phyloP scores from a whole-genome alignment of 2,888 invertebrate genomes.

The Selenia dentaria region DNA sequence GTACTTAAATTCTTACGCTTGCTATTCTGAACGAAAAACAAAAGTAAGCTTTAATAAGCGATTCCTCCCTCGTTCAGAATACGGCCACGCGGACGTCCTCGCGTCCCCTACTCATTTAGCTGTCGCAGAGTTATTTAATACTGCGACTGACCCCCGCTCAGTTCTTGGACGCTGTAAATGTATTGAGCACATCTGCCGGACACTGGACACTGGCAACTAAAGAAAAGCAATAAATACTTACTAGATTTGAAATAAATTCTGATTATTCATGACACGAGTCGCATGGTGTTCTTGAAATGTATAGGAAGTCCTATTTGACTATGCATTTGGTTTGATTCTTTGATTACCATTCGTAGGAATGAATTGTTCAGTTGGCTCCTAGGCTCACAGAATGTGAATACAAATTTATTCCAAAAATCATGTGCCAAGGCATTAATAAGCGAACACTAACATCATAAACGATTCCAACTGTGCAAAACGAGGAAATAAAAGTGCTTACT shows the following conservation, averaged over 20 bases:
- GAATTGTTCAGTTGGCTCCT: too few relatives aligned
- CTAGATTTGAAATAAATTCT: conserved; percentile 58
- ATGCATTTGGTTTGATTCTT: too few relatives aligned
- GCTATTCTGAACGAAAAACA: conserved; percentile 7
- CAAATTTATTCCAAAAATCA: too few relatives aligned
- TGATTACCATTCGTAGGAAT: too few relatives aligned
- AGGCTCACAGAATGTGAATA: too few relatives aligned
- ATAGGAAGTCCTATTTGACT: too few relatives aligned
- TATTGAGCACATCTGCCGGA: conserved; percentile 79
- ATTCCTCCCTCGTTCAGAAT: conserved; percentile 44
- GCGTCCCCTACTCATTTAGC: conserved; percentile 80
- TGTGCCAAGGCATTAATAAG: too few relatives aligned
- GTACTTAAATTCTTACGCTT: too few relatives aligned
- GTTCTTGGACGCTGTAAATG: conserved; percentile 65
- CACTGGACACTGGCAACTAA: conserved; percentile 53
- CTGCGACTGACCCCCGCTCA: conserved; percentile 73
- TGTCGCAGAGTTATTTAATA: conserved; percentile 83
- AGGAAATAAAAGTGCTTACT: too few relatives aligned
- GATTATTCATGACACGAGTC: conserved; percentile 31
- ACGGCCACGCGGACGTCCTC: conserved; percentile 47
- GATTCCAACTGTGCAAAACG: too few relatives aligned
- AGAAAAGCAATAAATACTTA: conserved; percentile 60
- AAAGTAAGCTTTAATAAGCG: conserved; percentile 20
- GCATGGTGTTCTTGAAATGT: too few relatives aligned
- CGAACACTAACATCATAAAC: too few relatives aligned